Evolutionary conservation across 2,113 vertebrate species (phyloP), one percentile per base, ranked within the genome.

Genomic region (Mystacornis crossleyi): DNA sequence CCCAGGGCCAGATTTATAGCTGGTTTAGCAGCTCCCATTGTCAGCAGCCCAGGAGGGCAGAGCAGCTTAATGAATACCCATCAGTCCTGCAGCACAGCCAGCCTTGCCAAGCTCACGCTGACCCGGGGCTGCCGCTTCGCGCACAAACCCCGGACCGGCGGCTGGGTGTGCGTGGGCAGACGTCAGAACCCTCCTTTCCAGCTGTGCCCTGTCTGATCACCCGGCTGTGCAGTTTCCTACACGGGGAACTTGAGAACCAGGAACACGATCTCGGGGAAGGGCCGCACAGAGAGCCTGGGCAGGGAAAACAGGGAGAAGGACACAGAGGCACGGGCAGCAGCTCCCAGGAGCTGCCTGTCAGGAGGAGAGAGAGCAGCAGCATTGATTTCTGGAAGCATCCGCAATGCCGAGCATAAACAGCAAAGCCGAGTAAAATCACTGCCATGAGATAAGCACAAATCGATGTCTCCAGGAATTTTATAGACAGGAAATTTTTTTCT

Each of bases 81-180:
- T 33, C 64, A 13, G 10, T 72, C 14, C 11, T 10, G 38, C 1
- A n/a, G 29, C n/a, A 47, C 74, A 23, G 58, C 1, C 24, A 81
- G 78, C 64, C 29, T 23, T 10, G 82, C 48, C 86, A 61, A 25
- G 57, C 81, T 82, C 71, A 6, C 9, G 1, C 60, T 93, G 96
- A 97, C 92, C 95, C 21, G 2, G 90, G 72, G 12, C 94, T 48
- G 53, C 86, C 12, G 60, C 65, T n/a, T 3, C 2, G 4, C 8
- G 1, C 85, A 40, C 5, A 11, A 15, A 19, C 14, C 18, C 18
- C 25, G 10, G 33, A 0, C 13, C 14, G 0, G 2, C 1, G 62
- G 90, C 71, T 4, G 1, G 1, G 9, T 2, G 62, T 82, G 86
- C 50, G 60, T 54, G 51, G 91, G 70, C 53, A 57, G 40, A 94